These are phyloP conservation scores for Otus sunia DNA, from an alignment of 2,113 vertebrate genomes.

Conservation along the genomic window DNA sequence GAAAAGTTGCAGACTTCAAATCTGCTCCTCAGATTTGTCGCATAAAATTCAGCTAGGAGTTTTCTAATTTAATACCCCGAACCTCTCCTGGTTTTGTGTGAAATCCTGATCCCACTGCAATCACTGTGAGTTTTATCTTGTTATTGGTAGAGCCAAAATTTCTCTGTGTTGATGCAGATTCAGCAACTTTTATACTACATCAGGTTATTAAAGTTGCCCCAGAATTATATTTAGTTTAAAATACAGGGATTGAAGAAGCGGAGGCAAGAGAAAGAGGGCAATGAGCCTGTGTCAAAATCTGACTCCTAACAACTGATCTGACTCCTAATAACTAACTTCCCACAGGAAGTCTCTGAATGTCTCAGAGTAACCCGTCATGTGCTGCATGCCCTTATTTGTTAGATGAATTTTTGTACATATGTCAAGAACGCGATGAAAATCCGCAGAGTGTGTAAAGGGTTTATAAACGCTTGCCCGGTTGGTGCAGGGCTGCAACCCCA, in stretches of 20 bases:
- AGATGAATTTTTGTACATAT: rapidly evolving
- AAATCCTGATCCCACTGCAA: background rate
- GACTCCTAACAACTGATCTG: background rate
- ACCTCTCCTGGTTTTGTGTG: background rate
- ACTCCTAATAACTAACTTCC: background rate
- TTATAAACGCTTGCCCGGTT: background rate
- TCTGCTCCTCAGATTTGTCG: background rate
- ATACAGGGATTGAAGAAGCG: background rate
- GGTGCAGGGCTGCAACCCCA: background rate
- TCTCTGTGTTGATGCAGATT: background rate
- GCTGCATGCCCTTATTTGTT: background rate
- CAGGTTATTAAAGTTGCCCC: background rate
- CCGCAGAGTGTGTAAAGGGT: rapidly evolving
- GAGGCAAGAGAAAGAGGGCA: background rate
- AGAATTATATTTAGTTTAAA: background rate
- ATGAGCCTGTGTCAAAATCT: background rate
- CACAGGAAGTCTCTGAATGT: background rate
- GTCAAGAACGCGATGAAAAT: rapidly evolving
- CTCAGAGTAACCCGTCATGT: background rate
- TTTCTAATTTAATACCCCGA: background rate
- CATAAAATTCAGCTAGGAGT: background rate
- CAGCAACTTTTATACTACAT: background rate
- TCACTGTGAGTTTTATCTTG: background rate
- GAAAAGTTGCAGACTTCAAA: background rate
- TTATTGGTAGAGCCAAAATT: background rate